A percentile compares a stretch with the other conserved stretches of the same genome.
Conservation (phyloP, 2,888 invertebrate species). For the Pachliopta kotzebuea region DNA sequence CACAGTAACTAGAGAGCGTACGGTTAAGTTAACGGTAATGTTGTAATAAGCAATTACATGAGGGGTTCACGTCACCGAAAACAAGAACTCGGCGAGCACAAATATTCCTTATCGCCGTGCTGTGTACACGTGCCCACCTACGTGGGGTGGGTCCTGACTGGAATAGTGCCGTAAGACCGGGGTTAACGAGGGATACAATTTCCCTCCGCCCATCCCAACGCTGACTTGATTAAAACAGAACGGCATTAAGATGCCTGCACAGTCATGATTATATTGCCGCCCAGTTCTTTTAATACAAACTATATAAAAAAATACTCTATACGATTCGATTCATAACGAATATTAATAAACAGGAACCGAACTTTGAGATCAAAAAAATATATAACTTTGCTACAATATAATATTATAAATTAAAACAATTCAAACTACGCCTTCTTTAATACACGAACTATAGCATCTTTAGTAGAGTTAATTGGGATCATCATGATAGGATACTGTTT, state of each 20-base stretch:
- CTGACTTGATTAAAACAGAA: constrained; percentile 25
- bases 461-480: too few relatives aligned
- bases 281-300: not conserved
- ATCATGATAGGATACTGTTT: too few relatives aligned
- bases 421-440: too few relatives aligned
- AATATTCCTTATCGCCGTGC: constrained; percentile 25
- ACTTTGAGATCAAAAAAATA: too few relatives aligned
- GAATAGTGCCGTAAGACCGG: constrained; percentile 15
- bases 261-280: constrained; percentile 9
- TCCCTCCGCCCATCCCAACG: constrained; percentile 2
- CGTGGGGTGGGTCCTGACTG: constrained; percentile 5
- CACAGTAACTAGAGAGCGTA: not conserved
- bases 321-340: too few relatives aligned
- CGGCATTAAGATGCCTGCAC: constrained; percentile 20
- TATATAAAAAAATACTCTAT: too few relatives aligned
- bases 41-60: constrained; percentile 17
- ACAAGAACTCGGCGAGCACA: constrained; percentile 13
- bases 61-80: constrained; percentile 21
- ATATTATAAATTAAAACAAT: too few relatives aligned
- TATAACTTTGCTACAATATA: too few relatives aligned
- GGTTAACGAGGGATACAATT: constrained; percentile 25
- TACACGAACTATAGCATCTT: too few relatives aligned
- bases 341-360: too few relatives aligned
- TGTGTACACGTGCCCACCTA: constrained; percentile 17
- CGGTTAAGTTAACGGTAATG: constrained; percentile 11